These are phyloP conservation scores for Drosophila monieri DNA, from an alignment of 2,888 invertebrate genomes.

Conservation along the genomic window DNA sequence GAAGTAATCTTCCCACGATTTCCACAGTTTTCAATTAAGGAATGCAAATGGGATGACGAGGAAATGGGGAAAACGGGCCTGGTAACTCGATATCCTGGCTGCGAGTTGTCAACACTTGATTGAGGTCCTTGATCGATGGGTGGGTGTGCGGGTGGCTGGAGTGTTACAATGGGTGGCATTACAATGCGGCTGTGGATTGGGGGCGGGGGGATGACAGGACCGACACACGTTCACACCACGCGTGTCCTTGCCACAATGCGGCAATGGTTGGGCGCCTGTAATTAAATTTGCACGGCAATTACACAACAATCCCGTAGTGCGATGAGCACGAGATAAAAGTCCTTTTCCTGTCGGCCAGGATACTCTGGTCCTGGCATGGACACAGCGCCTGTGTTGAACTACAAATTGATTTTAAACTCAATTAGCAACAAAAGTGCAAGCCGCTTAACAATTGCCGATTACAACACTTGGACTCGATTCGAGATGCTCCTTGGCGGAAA, in stretches of 20 bases:
- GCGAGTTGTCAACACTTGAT: slow-evolving; percentile 74
- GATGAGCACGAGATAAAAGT: neutral
- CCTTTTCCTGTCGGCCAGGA: neutral
- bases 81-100: slow-evolving; percentile 69
- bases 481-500: neutral
- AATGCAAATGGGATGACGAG: slow-evolving; percentile 71
- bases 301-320: slow-evolving; percentile 62
- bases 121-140: slow-evolving; percentile 48
- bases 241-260: slow-evolving; percentile 39
- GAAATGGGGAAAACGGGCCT: neutral
- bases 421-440: slow-evolving; percentile 77
- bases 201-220: neutral
- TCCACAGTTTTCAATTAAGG: slow-evolving; percentile 53
- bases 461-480: slow-evolving; percentile 27
- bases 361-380: slow-evolving; percentile 26
- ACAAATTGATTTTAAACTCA: slow-evolving; percentile 84
- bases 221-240: slow-evolving; percentile 27
- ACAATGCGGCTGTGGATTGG: too few species aligned
- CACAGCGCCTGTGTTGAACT: slow-evolving; percentile 38
- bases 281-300: slow-evolving; percentile 84
- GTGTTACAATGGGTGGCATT: neutral
- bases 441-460: slow-evolving; percentile 44
- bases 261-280: slow-evolving; percentile 63
- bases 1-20: slow-evolving; percentile 34
- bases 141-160: neutral